Base-by-base conservation (phyloP, 2,888 invertebrate species). In the Amphiduros pacificus region DNA sequence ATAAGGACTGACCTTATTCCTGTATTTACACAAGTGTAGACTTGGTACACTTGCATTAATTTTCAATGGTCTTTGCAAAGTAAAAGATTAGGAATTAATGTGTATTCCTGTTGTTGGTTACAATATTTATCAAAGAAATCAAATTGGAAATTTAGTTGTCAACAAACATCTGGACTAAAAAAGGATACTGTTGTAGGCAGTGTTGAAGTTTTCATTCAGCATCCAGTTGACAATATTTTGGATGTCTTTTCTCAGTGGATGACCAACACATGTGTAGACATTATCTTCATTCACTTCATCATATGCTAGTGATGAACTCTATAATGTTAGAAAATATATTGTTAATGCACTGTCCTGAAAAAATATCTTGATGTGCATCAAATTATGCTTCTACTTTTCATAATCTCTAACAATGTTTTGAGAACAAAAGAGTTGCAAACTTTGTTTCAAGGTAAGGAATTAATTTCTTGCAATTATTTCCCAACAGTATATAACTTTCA, bases 221-320 rank as follows among this genome's bases (percentile, higher is more conserved):
- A 98, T 85, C 89, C 93, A 93, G 77, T 91, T 90, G 27, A 96
- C 86, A 66, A 98, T 92, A 73, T 87, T 89, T 75, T 90, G 90
- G 75, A 99, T 92, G 79, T 99, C 97, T 31, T 87, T 86, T 59
- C 91, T 90, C 24, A 93, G 85, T 1, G 99, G 99, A 84, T 99
- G 97, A 0, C 98, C 99, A 31, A 98, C 95, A 82, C 98, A 99
- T 1, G 90, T 89, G 83, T 99, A 99, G 2, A 92, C 97, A 79
- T 90, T 91, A 70, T 92, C 90, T 83, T 96, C 95, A 28, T 89
- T 91, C 32, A 99, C 93, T 68, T 87, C 85, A 71, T 91, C 90
- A 82, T 91, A 94, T 1, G 97, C 96, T 84, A 98, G 89, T 84
- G 93, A 91, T 14, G 96, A 93, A 84, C 96, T 94, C 84, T 86